Conservation (phyloP, 2,113 vertebrate genomes). For the Muntiacus reevesi region DNA sequence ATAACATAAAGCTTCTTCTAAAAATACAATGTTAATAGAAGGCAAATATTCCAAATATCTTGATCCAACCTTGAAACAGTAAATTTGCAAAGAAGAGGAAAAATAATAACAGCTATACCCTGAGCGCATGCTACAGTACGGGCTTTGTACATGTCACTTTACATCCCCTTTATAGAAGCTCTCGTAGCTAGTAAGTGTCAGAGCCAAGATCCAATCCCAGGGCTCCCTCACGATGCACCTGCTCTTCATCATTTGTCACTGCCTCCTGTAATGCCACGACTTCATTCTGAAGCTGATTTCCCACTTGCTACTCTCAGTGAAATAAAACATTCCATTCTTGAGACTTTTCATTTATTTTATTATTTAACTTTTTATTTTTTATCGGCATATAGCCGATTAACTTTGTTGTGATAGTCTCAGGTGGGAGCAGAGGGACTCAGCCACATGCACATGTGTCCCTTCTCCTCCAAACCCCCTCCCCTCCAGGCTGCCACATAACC, state of each 20-base stretch:
- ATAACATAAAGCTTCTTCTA: not conserved
- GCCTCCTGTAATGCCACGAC: rapidly evolving
- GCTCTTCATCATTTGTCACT: not conserved
- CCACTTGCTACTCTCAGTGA: not conserved
- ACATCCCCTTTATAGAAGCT: too few relatives aligned
- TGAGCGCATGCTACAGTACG: rapidly evolving
- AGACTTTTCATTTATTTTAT: not conserved
- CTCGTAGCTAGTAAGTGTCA: not conserved
- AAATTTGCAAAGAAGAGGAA: too few relatives aligned
- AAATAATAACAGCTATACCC: not conserved
- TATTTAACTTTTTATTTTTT: not conserved
- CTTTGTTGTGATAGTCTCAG: not conserved
- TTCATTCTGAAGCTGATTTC: not conserved
- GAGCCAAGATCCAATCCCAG: not conserved
- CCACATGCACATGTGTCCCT: rapidly evolving
- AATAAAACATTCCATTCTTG: not conserved
- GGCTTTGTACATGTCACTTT: too few relatives aligned
- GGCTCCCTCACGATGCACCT: rapidly evolving
- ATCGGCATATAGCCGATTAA: not conserved
- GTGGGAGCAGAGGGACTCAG: not conserved
- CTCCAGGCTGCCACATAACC: not conserved
- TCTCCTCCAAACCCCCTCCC: not conserved
- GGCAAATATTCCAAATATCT: not conserved
- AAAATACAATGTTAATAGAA: not conserved
- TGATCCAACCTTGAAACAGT: not conserved